Conservation (phyloP, 2,797 vertebrate genomes). For the Lutjanus argentimaculatus region DNA sequence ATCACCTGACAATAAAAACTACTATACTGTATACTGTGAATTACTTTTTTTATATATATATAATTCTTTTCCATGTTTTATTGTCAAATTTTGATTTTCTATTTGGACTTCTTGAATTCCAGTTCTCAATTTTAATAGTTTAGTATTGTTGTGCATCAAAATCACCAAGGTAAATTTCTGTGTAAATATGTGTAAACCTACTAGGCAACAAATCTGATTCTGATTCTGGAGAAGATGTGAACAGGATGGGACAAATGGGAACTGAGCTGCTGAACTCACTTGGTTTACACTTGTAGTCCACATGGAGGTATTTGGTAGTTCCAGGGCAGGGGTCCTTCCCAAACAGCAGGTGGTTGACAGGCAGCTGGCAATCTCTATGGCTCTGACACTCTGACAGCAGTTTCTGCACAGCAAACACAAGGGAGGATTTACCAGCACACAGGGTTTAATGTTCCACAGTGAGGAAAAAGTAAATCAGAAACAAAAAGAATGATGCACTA, state of each 20-base stretch:
- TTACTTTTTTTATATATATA: too few relatives aligned
- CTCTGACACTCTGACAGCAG: slow-evolving; percentile 97
- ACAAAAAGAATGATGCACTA: neutral
- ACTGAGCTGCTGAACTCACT: slow-evolving; percentile 87
- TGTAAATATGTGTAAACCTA: too few relatives aligned
- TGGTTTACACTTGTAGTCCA: slow-evolving; percentile 98
- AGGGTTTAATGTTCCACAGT: neutral
- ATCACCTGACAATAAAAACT: neutral
- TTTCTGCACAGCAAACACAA: slow-evolving; percentile 86
- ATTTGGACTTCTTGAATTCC: too few relatives aligned
- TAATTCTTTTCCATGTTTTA: too few relatives aligned
- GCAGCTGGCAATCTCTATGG: slow-evolving; percentile 92
- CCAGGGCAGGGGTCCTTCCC: slow-evolving; percentile 96
- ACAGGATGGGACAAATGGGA: neutral
- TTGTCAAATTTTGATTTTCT: too few relatives aligned
- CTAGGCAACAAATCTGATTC: too few relatives aligned
- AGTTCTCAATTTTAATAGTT: too few relatives aligned
- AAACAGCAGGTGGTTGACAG: slow-evolving; percentile 95
- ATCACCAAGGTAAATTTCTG: too few relatives aligned
- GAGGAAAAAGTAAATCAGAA: slow-evolving; percentile 16
- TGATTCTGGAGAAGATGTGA: neutral
- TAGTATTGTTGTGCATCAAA: too few relatives aligned
- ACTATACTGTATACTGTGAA: too few relatives aligned
- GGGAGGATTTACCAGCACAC: neutral
- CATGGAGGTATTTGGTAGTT: slow-evolving; percentile 94